Evolutionary conservation across 2,797 vertebrate genomes (phyloP), one percentile per base, ranked within the genome.

Genomic region (Channa striata): DNA sequence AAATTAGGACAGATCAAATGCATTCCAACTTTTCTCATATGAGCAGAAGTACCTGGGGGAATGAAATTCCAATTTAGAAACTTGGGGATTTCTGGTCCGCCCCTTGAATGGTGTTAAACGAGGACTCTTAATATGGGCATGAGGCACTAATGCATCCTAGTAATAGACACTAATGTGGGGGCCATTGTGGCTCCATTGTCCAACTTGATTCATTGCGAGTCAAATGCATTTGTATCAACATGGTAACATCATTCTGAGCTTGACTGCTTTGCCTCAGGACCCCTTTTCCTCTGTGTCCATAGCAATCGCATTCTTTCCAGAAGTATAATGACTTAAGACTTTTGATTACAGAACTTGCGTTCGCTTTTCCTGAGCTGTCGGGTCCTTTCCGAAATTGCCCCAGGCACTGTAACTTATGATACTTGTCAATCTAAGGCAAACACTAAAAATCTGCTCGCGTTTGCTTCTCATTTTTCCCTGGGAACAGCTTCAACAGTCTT

Each of bases 1-100:
- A 95, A 95, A 95, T 94, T 94, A 95, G 94, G 93, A 91, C 94
- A 94, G 92, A 94, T 95, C 92, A 94, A 95, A 93, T 93, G 93
- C 93, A 92, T 94, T 95, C 92, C 91, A 94, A 94, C 93, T 93
- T 90, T 94, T 93, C 93, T 94, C 93, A 93, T 94, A 94, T 94
- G 90, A 91, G 82, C 91, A 86, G 89, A 94, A 93, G 92, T 91
- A 94, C 94, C 94, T 94, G 91, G 80, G 94, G 94, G 92, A 93
- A 95, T 93, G 89, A 93, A 94, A 91, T 94, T 95, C 94, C 90
- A 94, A 95, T 95, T 95, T 94, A 91, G 93, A 94, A 93, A 94
- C 93, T 93, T 93, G 84, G 91, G 92, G 92, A 94, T 93, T 93
- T 93, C 91, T 94, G 91, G 89, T 80, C 84, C 83, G 72, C 92